Conservation (phyloP, 2,888 invertebrate genomes). For the Trachelus troglodyta region DNA sequence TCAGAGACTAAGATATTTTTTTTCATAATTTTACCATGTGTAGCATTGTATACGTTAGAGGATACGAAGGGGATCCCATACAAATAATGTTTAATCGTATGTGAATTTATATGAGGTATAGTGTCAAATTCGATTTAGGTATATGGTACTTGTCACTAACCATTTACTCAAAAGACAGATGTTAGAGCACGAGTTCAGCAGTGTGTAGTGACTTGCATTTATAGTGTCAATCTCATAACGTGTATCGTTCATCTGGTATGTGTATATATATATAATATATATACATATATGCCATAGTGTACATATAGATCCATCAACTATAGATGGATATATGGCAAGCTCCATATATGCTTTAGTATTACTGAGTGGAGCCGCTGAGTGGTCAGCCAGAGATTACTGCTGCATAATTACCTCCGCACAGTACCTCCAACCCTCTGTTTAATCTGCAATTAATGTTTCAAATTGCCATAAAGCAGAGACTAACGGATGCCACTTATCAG, state of each 20-base stretch:
- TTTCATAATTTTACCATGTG: background rate
- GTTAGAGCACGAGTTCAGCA: background rate
- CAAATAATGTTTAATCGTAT: background rate
- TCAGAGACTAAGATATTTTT: background rate
- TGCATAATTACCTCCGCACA: constrained; percentile 57
- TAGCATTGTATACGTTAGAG: background rate
- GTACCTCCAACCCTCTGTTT: constrained; percentile 51
- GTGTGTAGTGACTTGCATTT: background rate
- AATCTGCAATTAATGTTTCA: constrained; percentile 65
- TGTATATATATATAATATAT: background rate
- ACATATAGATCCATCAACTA: constrained; percentile 39
- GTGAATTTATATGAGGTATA: background rate
- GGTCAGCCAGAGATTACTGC: constrained; percentile 62
- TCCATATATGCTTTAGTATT: constrained; percentile 52
- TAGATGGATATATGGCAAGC: constrained; percentile 44
- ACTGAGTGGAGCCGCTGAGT: constrained; percentile 49
- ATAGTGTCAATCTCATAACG: constrained; percentile 15
- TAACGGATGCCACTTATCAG: constrained; percentile 60
- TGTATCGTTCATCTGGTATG: background rate
- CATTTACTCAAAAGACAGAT: constrained; percentile 4
- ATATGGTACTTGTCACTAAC: background rate
- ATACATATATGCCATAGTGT: background rate
- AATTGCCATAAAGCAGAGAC: constrained; percentile 58
- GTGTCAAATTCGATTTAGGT: background rate
- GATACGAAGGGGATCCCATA: background rate